phyloP scores from a whole-genome alignment of 2,797 vertebrate genomes.

The Capromys pilorides region DNA sequence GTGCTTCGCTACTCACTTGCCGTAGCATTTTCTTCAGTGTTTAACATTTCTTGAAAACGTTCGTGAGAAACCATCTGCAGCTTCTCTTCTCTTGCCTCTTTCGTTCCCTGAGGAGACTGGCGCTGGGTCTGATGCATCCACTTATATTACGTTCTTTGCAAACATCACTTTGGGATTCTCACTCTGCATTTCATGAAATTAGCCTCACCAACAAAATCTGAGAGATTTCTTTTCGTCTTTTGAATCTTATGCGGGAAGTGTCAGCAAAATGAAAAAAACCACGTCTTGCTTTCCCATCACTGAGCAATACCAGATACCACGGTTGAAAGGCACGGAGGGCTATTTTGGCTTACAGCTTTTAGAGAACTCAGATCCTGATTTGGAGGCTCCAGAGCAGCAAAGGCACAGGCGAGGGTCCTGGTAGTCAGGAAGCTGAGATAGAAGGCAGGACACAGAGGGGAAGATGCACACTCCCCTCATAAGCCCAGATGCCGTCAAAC shows the following conservation, averaged over 20 bases:
- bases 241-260: neutral
- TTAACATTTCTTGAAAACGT: neutral
- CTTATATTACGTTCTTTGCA: neutral
- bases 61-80: neutral
- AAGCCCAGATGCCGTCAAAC: neutral
- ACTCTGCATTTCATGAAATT: neutral
- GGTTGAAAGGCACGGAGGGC: neutral
- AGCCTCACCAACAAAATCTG: neutral
- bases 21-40: neutral
- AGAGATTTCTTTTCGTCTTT: neutral
- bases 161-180: neutral
- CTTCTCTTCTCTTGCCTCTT: neutral
- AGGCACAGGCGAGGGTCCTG: no score
- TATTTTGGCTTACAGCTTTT: neutral
- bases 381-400: neutral
- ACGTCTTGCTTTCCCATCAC: neutral
- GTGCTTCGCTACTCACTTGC: neutral
- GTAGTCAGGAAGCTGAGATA: neutral
- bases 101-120: neutral
- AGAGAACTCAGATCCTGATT: neutral
- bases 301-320: neutral
- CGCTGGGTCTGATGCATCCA: rapidly evolving
- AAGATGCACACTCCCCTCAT: neutral
- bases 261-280: neutral
- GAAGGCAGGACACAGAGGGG: neutral